Base-by-base conservation (phyloP, 2,797 vertebrate genomes). In the Sus cebifrons region DNA sequence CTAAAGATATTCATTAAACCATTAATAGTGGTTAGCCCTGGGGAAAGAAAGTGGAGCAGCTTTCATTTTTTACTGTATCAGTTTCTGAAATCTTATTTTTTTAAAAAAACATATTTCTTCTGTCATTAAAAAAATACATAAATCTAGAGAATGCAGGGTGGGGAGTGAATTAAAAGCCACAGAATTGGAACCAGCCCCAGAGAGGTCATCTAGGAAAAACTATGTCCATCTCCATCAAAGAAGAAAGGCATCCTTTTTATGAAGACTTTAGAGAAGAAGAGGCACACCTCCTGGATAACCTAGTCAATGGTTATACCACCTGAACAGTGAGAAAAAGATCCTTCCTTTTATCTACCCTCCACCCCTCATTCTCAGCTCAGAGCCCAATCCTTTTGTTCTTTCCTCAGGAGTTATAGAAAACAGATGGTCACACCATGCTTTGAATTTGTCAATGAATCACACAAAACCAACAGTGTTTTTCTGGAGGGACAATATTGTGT, bases 401-500 rank as follows among this genome's bases (percentile, higher is more conserved):
- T 93, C 89, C 93, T 93, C 89, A 15, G 65, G 85, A 91, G 77
- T 71, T 84, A 87, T 0, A 86, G 90, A 75, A 96, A 96, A 92
- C 97, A 97, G 96, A 96, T 86, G 97, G 94, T 70, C 87, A 82
- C 11, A 54, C 64, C 81, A 89, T 65, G 54, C 85, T 83, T 86
- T 86, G 95, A 79, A 89, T 96, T 71, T 88, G 70, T 94, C 89
- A 94, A 60, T 67, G 96, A 90, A 49, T 86, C 71, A 89, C 91
- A 92, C 13, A 70, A 92, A 96, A 79, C 68, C 81, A 82, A 90
- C 71, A 25, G 44, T 16, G 54, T 74, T 95, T 90, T 97, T 32
- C 94, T 90, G 77, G 21, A 95, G 92, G 92, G 82, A 90, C 52
- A 74, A 88, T 56, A 71, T 5, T 87, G 67, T 73, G 65, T 85